Evolutionary conservation across 2,113 vertebrate species (phyloP), one percentile per base, ranked within the genome.

Genomic region (Trematomus loennbergii): DNA sequence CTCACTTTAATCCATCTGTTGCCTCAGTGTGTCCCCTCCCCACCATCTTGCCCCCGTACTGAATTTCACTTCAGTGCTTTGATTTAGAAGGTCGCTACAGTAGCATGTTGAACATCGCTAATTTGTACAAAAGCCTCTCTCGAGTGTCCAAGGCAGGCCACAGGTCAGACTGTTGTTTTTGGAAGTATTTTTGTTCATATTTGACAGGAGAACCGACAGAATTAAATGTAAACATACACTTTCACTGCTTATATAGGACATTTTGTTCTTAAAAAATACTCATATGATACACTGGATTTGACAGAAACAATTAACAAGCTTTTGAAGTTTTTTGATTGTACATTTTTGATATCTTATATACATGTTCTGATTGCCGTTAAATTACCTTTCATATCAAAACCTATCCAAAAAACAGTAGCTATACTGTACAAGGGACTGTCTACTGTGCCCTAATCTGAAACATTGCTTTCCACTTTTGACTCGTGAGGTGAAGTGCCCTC

Each of bases 1-100:
- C 79, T 75, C 64, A n/a, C 52, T 81, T 86, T 48, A 66, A 88
- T 72, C 93, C 92, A 94, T 94, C 93, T 94, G 91, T 69, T 84
- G 4, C 77, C 61, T 70, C 75, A 6, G 60, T 17, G 40, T 55
- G 65, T 55, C 78, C n/a, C 71, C 82, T 20, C 76, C 68, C 76
- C 69, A 13, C 83, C 86, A 74, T 67, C 75, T 43, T 64, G 66
- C 61, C 46, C 73, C 72, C 59, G 11, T 74, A 80, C 84, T 10
- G 7, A n/a, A 76, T 83, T 88, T 89, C 83, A 76, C 62, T 6
- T 68, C 68, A 50, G 73, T 2, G 60, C 75, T 86, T 69, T 84
- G 61, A 82, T 86, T 86, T n/a, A 52, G 12, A 68, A 82, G 61
- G 76, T 63, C 25, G 17, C 4, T 52, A 65, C 69, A 58, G 52